Evolutionary conservation across 2,888 invertebrate species (phyloP), one percentile per base, ranked within the genome.

Genomic region (Chloroclystis v-ata): DNA sequence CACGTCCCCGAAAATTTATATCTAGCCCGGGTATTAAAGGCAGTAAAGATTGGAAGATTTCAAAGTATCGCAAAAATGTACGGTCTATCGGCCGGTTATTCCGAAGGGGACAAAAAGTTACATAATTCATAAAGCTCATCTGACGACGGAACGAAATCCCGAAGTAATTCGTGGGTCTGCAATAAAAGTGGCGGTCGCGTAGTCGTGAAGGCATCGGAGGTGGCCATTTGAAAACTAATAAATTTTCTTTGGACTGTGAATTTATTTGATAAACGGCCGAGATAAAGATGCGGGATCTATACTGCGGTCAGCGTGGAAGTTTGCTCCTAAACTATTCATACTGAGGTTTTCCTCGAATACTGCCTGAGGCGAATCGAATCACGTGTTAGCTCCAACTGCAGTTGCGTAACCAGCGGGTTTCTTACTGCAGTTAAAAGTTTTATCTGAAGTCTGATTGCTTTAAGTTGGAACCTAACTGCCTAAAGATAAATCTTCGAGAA

Each of bases 211-310:
- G 69, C 71, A 75, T 76, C 65, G 66, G 65, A 72, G 69, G 72
- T 75, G 78, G 71, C 77, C 75, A 78, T 80, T 81, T 74, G 77
- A 76, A 78, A 78, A 75, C 77, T 78, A 78, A 81, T 83, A 83
- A 81, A 82, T 82, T 81, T 78, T 69, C 67, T 66, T 72, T 72
- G 76, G 73, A 70, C 75, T 75, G 71, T 75, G 82, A 82, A 78
- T 83, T 82, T 82, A 81, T 81, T 82, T 82, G 82, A 83, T 82
- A 81, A 82, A 82, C 76, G 80, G 67, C 65, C 54, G 47, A 72
- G 82, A 83, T 83, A 82, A 78, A 74, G 72, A 72, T 69, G 69
- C 71, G 56, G 61, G 61, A 63, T 62, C 60, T 59, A 59, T 64
- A 61, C 70, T 20, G 71, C 63, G 74, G 75, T 75, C 78, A 77